Evolutionary conservation across 2,113 vertebrate genomes (phyloP), one percentile per base, ranked within the genome.

Genomic region (Garra rufa): DNA sequence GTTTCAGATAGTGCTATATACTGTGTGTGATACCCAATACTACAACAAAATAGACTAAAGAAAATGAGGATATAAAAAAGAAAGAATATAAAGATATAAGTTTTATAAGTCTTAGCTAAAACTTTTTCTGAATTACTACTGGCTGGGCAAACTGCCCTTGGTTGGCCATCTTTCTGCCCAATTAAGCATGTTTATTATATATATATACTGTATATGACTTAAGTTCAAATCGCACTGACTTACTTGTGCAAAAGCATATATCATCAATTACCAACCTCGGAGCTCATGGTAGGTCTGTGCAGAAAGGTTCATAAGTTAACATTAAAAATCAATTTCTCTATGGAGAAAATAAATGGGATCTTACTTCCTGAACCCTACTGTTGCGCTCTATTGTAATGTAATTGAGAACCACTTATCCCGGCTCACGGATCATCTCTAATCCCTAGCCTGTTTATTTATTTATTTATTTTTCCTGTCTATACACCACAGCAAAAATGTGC

Each of bases 371-470:
- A 61, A 48, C 43, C 77, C 43, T 80, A 30, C 26, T 75, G 43
- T 75, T 46, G 15, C n/a, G 4, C 43, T 80, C 77, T 80, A 48
- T 79, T 79, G 76, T 61, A 46, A 57, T 79, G 65, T 44, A 79
- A 57, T 85, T 55, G 83, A 59, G 83, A 50, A 55, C 65, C 57
- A 59, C 76, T 84, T 43, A 52, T 71, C 76, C 67, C 46, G 26
- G 19, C 41, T 21, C 26, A 43, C 65, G 69, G 41, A 77, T 65
- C 81, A 43, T 34, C 74, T 30, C n/a, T 76, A 84, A 81, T 84
- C 81, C 61, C 52, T 59, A 14, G 21, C 38, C 10, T 82, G 55
- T 61, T 84, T 86, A 76, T 86, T 88, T 46, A 30, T 34, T 24
- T 57, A 26, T 82, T 24, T 43, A 57, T 46, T 65, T 46, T 73